These are phyloP conservation scores for Sweltsa coloradensis DNA, from an alignment of 1,140 invertebrate genomes.

Conservation along the genomic window DNA sequence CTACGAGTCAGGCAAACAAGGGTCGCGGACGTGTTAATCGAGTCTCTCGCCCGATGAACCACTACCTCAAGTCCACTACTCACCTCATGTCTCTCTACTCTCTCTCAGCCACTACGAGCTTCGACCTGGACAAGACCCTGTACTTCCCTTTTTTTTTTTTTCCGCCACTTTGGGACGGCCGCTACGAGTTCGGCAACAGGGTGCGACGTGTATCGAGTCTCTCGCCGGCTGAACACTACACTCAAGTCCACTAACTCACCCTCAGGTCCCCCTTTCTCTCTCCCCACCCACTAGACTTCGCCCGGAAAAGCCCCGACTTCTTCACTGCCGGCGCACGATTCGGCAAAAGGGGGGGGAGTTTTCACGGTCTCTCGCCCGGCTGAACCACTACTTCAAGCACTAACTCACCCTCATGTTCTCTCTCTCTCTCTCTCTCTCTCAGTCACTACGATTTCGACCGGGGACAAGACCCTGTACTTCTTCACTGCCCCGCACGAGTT, in stretches of 20 bases:
- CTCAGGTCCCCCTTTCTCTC: too few relatives aligned
- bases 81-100: too few relatives aligned
- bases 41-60: conserved; percentile 68
- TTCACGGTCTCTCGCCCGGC: too few relatives aligned
- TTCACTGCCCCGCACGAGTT: conserved; percentile 99
- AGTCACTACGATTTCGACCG: conserved; percentile 97
- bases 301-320: conserved; percentile 97
- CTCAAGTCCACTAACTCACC: too few relatives aligned
- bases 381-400: too few relatives aligned
- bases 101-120: too few relatives aligned
- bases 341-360: too few relatives aligned
- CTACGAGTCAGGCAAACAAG: conserved; percentile 99
- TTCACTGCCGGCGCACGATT: conserved; percentile 96
- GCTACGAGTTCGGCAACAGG: too few relatives aligned
- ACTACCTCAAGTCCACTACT: neutral
- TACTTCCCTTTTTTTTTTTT: conserved; percentile 97
- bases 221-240: too few relatives aligned
- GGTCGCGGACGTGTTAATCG: conserved; percentile 99
- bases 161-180: too few relatives aligned
- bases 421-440: conserved; percentile 42
- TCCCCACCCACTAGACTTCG: conserved; percentile 99
- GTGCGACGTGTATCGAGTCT: too few relatives aligned
- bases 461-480: conserved; percentile 99
- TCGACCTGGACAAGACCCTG: conserved; percentile 95
- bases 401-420: too few relatives aligned